Conservation (phyloP, 2,797 vertebrate genomes). For the Amblyopsis hoosieri region DNA sequence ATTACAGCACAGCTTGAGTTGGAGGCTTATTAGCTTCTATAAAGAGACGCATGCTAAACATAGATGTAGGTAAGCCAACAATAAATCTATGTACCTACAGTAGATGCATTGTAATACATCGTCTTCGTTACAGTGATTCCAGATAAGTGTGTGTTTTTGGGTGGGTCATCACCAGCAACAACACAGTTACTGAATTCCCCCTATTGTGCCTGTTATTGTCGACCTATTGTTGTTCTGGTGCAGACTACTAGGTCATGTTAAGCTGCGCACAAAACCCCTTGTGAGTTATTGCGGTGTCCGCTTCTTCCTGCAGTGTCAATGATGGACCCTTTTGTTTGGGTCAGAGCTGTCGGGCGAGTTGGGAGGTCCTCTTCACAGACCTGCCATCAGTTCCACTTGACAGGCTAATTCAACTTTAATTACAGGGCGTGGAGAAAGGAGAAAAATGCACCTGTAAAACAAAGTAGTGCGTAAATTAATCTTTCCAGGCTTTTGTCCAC, state of each 20-base stretch:
- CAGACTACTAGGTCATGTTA: slow-evolving; percentile 5
- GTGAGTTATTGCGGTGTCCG: slow-evolving; percentile 8
- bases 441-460: background rate
- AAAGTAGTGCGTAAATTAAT: background rate
- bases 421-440: background rate
- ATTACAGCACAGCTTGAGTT: too few relatives aligned
- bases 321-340: slow-evolving; percentile 1
- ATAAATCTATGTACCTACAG: too few relatives aligned
- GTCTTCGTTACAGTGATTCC: too few relatives aligned
- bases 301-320: slow-evolving; percentile 11
- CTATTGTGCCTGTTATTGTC: background rate
- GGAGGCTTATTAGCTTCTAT: too few relatives aligned
- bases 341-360: background rate
- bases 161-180: too few relatives aligned
- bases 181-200: slow-evolving; percentile 3
- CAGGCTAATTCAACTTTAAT: background rate
- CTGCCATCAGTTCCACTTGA: background rate
- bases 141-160: too few relatives aligned
- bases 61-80: too few relatives aligned
- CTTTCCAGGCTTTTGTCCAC: background rate
- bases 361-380: background rate
- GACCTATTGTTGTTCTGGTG: slow-evolving; percentile 24
- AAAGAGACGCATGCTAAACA: too few relatives aligned
- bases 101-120: too few relatives aligned
- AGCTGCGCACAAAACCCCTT: background rate